phyloP scores from a whole-genome alignment of 2,113 vertebrate genomes.

The Saguinus midas region DNA sequence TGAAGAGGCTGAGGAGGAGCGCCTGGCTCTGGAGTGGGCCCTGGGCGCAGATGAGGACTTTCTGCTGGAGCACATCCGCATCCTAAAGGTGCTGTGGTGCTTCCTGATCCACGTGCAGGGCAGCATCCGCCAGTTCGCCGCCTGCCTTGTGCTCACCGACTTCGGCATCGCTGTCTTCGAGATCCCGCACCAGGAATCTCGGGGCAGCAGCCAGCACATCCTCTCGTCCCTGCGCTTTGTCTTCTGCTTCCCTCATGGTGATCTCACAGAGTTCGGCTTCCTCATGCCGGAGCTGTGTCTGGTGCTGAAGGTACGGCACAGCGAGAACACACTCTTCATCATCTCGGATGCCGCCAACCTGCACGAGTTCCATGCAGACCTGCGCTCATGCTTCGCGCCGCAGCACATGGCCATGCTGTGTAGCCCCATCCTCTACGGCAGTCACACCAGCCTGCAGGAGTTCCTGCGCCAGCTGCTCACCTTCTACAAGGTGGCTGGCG shows the following conservation, averaged over 20 bases:
- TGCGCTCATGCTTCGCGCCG: slow-evolving; percentile 72
- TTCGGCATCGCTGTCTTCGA: slow-evolving; percentile 87
- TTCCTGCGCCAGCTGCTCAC: slow-evolving; percentile 90
- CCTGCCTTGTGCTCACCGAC: slow-evolving; percentile 90
- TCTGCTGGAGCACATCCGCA: slow-evolving; percentile 73
- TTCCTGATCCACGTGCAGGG: slow-evolving; percentile 88
- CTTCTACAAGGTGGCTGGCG: slow-evolving; percentile 90
- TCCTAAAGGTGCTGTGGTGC: slow-evolving; percentile 90
- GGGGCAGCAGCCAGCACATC: slow-evolving; percentile 82
- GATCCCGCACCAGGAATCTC: slow-evolving; percentile 80
- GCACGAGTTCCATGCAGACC: slow-evolving; percentile 84
- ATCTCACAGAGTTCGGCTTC: slow-evolving; percentile 86
- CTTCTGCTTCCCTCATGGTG: slow-evolving; percentile 85
- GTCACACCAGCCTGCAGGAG: slow-evolving; percentile 82
- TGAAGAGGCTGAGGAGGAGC: slow-evolving; percentile 72
- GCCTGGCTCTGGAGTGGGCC: slow-evolving; percentile 80
- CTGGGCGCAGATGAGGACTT: slow-evolving; percentile 51
- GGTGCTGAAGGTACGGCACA: slow-evolving; percentile 83
- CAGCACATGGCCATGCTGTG: slow-evolving; percentile 77
- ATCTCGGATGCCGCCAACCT: slow-evolving; percentile 88
- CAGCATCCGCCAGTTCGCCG: slow-evolving; percentile 86
- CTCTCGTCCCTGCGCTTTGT: slow-evolving; percentile 85
- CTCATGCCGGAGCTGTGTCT: slow-evolving; percentile 90
- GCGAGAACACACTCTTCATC: slow-evolving; percentile 84
- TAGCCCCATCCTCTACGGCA: slow-evolving; percentile 73